Conservation (phyloP, 2,797 vertebrate species). For the Galagoides demidoff region DNA sequence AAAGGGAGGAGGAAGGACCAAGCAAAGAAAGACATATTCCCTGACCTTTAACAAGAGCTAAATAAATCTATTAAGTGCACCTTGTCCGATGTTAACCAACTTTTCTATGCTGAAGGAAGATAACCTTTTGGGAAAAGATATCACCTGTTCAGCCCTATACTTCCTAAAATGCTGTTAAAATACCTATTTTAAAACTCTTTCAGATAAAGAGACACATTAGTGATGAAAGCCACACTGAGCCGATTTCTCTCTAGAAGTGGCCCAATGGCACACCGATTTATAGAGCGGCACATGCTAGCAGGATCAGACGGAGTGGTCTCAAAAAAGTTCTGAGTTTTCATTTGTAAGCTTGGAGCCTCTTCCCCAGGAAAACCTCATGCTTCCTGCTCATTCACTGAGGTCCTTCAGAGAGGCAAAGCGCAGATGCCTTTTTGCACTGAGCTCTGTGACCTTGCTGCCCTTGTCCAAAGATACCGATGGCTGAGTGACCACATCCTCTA, state of each 20-base stretch:
- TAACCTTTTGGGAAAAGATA: constrained; percentile 72
- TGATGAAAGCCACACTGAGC: constrained; percentile 59
- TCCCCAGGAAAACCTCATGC: not conserved
- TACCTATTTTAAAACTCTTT: constrained; percentile 63
- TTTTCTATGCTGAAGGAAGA: constrained; percentile 73
- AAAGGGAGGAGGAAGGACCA: constrained; percentile 20
- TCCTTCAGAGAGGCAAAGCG: not conserved
- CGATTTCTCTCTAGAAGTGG: constrained; percentile 52
- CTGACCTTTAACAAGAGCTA: constrained; percentile 69
- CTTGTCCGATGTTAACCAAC: constrained; percentile 52
- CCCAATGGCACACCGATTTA: constrained; percentile 12
- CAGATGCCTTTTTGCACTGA: not conserved
- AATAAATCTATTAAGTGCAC: constrained; percentile 73
- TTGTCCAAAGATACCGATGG: constrained; percentile 31
- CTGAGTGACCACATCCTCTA: not conserved
- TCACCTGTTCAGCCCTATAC: constrained; percentile 57
- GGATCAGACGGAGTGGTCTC: constrained; percentile 52
- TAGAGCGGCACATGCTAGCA: not conserved
- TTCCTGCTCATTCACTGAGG: not conserved
- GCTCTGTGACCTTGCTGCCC: not conserved
- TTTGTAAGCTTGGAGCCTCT: not conserved
- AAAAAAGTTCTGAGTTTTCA: not conserved
- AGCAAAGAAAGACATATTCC: constrained; percentile 13
- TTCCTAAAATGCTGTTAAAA: constrained; percentile 72
- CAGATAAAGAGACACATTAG: constrained; percentile 67